phyloP scores from a whole-genome alignment of 2,113 vertebrate species.

The Diphyllodes magnificus region DNA sequence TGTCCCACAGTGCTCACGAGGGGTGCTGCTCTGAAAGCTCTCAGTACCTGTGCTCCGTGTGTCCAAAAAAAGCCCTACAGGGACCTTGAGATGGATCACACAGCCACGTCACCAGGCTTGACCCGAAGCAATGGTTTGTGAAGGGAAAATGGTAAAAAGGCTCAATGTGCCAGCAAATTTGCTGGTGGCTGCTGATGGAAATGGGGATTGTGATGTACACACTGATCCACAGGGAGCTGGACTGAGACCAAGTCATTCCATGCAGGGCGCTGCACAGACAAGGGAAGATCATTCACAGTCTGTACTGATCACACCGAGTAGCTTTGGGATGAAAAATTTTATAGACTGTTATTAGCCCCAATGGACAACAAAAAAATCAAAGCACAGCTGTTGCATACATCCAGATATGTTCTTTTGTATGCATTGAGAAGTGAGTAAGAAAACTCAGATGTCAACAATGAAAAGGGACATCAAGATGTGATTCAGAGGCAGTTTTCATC shows the following conservation, averaged over 20 bases:
- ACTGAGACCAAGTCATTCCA: conserved; percentile 17
- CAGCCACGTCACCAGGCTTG: background rate
- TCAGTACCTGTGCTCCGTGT: background rate
- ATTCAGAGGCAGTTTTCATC: background rate
- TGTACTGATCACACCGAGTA: background rate
- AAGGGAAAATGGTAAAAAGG: background rate
- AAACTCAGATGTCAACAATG: background rate
- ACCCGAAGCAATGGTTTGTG: conserved; percentile 19
- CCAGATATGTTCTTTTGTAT: background rate
- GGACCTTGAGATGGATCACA: background rate
- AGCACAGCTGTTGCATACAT: background rate
- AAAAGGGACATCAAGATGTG: background rate
- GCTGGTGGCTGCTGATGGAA: background rate
- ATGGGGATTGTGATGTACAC: background rate
- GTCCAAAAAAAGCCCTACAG: background rate
- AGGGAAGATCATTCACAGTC: background rate
- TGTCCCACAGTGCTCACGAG: background rate
- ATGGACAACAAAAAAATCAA: background rate
- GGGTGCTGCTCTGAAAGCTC: background rate
- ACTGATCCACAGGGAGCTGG: conserved; percentile 25
- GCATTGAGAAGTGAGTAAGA: background rate
- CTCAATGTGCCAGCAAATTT: conserved; percentile 19
- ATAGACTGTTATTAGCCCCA: background rate
- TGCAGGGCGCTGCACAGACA: background rate
- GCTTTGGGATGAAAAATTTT: background rate